Evolutionary conservation across 2,888 invertebrate species (phyloP).

Genomic region (Metopia argyrocephala): DNA sequence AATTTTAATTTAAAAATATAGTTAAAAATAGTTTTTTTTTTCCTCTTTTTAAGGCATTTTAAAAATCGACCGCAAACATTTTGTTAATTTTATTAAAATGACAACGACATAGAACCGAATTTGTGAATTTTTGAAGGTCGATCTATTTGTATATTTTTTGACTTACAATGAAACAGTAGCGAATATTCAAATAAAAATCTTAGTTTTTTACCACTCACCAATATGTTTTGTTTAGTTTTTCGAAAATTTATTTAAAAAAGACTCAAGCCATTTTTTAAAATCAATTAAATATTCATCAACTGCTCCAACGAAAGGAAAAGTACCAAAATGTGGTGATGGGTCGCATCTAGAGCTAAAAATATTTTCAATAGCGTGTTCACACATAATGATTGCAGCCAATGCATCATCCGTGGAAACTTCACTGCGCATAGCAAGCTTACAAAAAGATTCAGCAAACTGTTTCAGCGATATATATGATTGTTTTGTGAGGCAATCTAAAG

Average conservation of each 20-base stretch:
- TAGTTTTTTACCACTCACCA: not conserved
- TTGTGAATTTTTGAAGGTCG: no score
- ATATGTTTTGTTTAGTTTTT: not conserved
- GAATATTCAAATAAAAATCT: no score
- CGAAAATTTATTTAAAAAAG: constrained; percentile 68
- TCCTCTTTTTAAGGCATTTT: no score
- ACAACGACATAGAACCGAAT: no score
- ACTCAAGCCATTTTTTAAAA: constrained; percentile 73
- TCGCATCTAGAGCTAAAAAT: constrained; percentile 69
- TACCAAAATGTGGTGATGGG: constrained; percentile 70
- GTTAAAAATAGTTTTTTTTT: no score
- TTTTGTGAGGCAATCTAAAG: constrained; percentile 73
- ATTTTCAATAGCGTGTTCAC: constrained; percentile 73
- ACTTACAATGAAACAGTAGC: no score
- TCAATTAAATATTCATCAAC: constrained; percentile 72
- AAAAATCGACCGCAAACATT: no score
- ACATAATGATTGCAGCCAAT: constrained; percentile 73
- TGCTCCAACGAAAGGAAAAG: constrained; percentile 69
- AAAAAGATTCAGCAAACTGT: constrained; percentile 76
- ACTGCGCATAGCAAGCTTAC: constrained; percentile 74
- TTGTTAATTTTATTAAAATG: no score
- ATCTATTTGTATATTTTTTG: no score
- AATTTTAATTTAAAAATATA: no score
- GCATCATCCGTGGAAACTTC: constrained; percentile 74
- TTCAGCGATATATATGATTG: constrained; percentile 73